Evolutionary conservation across 2,797 vertebrate species (phyloP).

Genomic region (Gobio occitaniae): DNA sequence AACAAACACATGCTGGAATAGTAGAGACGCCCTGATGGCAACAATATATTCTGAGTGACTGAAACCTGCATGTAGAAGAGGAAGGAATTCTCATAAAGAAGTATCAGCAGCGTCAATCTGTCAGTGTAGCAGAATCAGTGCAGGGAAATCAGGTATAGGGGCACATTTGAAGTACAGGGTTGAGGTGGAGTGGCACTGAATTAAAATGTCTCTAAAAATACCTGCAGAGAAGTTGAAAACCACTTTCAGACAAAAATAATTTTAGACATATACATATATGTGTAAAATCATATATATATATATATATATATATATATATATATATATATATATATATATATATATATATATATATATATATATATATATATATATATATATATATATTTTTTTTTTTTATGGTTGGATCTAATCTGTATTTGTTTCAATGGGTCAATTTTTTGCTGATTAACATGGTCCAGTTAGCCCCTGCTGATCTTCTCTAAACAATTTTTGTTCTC

Average conservation of each 20-base stretch:
- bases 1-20: constrained; percentile 45
- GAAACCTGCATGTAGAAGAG: constrained; percentile 29
- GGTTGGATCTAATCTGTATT: not conserved
- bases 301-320: too few species aligned
- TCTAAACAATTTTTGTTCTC: not conserved
- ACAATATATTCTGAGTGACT: constrained; percentile 48
- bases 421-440: not conserved
- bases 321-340: too few species aligned
- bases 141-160: constrained; percentile 46
- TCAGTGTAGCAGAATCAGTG: constrained; percentile 35
- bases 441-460: not conserved
- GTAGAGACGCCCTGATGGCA: constrained; percentile 44
- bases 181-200: constrained; percentile 46
- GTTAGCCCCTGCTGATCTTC: not conserved
- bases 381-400: not conserved
- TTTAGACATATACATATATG: constrained; percentile 44
- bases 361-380: too few species aligned
- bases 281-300: not conserved
- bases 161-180: constrained; percentile 44
- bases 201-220: constrained; percentile 62
- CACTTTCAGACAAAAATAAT: constrained; percentile 43
- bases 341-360: too few species aligned
- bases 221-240: constrained; percentile 41
- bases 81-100: constrained; percentile 47
- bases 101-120: constrained; percentile 31